Evolutionary conservation across 1,140 invertebrate genomes (phyloP), one percentile per base, ranked within the genome.

Genomic region (Triops cancriformis): DNA sequence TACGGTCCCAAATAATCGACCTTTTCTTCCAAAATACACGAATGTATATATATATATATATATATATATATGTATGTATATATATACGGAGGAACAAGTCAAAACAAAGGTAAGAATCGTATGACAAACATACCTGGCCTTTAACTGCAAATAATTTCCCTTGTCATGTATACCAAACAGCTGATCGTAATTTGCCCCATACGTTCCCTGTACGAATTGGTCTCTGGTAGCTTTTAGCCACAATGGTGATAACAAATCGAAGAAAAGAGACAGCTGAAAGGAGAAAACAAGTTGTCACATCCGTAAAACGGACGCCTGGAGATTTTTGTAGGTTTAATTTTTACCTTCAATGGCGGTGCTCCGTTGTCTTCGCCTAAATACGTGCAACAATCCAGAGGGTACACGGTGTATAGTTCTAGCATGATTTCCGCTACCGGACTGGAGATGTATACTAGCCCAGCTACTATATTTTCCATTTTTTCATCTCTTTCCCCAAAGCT

Each of bases 351-450:
- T 11, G 86, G 84, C 74, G 83, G 80, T 73, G 83, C 82, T 23
- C 87, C 87, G 81, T 84, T 86, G 81, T 88, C 87, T 26, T 85
- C 77, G 18, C 87, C 87, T 80, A 87, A 82, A 81, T 87, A 87
- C 0, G 86, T 87, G 80, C 87, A 87, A 74, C 84, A 83, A 80
- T 87, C 84, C 12, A 88, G 79, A 26, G 86, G 86, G 18, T 85
- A 83, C 41, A 84, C 82, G 1, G 80, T 80, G 80, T 86, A 85
- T 42, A 87, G 85, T 1, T 82, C 81, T 31, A 87, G 78, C 76
- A 88, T 79, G 41, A 81, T 83, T 79, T 86, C 85, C 12, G 85
- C 84, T 76, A 87, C 83, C 26, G 73, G 77, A 18, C 79, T 75
- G 73, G 82, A 85, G 27, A 87, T 81, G 81, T 83, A 87, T 0